Evolutionary conservation across 2,888 invertebrate genomes (phyloP).

Genomic region (Lycia hirtaria): DNA sequence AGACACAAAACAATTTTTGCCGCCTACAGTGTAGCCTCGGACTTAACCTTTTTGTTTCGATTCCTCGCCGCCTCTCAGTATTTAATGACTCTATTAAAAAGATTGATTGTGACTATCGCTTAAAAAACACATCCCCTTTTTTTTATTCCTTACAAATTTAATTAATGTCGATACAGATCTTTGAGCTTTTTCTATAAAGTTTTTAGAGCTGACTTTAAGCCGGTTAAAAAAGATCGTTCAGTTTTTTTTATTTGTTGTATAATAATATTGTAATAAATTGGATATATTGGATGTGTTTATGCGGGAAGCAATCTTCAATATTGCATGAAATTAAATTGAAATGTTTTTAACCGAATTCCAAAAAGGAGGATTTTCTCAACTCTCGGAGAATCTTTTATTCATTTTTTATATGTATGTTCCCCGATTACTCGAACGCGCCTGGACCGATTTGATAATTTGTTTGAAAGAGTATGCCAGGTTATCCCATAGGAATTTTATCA

Average conservation of each 20-base stretch:
- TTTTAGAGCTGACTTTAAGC: conserved; percentile 40
- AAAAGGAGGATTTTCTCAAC: too few relatives aligned
- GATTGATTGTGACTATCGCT: conserved; percentile 78
- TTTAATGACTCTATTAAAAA: conserved; percentile 84
- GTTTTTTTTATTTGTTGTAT: conserved; percentile 36
- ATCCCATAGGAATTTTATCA: too few relatives aligned
- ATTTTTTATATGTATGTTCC: too few relatives aligned
- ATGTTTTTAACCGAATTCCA: conserved; percentile 24
- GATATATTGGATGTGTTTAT: conserved; percentile 28
- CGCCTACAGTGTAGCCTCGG: background rate
- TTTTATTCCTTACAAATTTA: conserved; percentile 79
- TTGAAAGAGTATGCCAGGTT: too few relatives aligned
- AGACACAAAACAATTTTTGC: too few relatives aligned
- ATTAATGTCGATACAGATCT: conserved; percentile 77
- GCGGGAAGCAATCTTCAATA: conserved; percentile 25
- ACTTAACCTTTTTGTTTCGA: conserved; percentile 44
- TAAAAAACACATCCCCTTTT: conserved; percentile 66
- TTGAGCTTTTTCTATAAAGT: conserved; percentile 24
- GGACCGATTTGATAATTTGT: too few relatives aligned
- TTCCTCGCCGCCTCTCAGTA: conserved; percentile 68
- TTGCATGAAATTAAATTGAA: conserved; percentile 17
- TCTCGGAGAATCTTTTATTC: too few relatives aligned
- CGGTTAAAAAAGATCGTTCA: conserved; percentile 27
- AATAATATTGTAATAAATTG: conserved; percentile 29
- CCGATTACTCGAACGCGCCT: too few relatives aligned